These are phyloP conservation scores for Pentamera pediparva DNA, from an alignment of 53 echinoderm and acorn worm genomes.

Conservation along the genomic window DNA sequence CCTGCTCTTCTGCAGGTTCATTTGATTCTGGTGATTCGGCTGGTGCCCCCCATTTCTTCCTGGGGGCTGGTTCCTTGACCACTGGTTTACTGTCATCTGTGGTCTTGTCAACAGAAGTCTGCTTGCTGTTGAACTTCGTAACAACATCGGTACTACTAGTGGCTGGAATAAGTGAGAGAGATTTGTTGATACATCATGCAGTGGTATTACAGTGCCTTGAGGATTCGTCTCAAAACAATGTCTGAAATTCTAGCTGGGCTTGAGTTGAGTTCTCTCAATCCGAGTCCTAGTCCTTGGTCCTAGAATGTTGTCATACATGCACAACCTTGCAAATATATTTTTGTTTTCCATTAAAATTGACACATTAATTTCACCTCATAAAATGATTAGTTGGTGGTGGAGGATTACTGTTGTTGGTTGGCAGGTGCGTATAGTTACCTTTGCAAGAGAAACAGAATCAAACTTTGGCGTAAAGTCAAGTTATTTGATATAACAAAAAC, in stretches of 20 bases:
- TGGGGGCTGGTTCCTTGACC: not conserved
- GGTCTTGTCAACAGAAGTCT: not conserved
- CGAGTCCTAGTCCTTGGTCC: no score
- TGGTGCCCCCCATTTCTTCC: constrained; percentile 71
- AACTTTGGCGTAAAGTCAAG: no score
- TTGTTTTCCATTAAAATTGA: not conserved
- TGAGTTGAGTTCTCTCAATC: no score
- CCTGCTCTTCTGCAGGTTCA: not conserved
- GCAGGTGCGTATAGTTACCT: no score
- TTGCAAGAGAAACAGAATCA: no score
- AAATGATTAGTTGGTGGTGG: no score
- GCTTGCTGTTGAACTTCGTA: constrained; percentile 12
- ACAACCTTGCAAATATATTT: not conserved
- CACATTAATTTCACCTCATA: no score
- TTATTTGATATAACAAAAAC: no score
- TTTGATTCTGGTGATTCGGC: constrained; percentile 52
- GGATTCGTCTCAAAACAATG: not conserved
- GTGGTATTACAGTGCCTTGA: not conserved
- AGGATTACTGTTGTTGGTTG: no score
- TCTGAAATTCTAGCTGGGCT: no score
- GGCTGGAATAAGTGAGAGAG: constrained; percentile 34
- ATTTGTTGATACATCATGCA: not conserved
- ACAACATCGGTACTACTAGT: constrained; percentile 50
- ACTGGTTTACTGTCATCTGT: no score
- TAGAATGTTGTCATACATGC: no score